phyloP scores from a whole-genome alignment of 1,140 invertebrate genomes.

The Temnothorax longispinosus region DNA sequence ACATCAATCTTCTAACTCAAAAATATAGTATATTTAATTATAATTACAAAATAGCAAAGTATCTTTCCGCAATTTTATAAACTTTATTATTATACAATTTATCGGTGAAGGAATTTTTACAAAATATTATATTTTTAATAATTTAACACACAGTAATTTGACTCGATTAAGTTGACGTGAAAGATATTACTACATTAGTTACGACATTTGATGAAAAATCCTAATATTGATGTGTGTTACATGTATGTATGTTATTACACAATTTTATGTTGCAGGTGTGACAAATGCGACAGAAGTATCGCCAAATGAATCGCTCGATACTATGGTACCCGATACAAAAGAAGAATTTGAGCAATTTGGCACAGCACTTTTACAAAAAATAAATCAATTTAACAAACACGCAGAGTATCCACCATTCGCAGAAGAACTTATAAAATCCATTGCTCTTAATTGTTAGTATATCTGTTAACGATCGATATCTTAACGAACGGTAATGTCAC shows the following conservation, averaged over 20 bases:
- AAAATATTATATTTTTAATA: not conserved
- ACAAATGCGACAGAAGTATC: conserved; percentile 83
- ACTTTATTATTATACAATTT: not conserved
- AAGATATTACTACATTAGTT: not conserved
- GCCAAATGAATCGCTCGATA: conserved; percentile 87
- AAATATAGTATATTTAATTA: not conserved
- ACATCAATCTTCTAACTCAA: not conserved
- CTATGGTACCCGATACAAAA: conserved; percentile 90
- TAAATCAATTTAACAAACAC: conserved; percentile 89
- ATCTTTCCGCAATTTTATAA: conserved; percentile 2
- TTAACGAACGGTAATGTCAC: not conserved
- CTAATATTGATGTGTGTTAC: not conserved
- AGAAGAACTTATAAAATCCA: conserved; percentile 92
- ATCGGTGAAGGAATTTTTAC: conserved; percentile 26
- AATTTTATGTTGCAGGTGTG: conserved; percentile 83
- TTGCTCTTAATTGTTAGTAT: conserved; percentile 92
- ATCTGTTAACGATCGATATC: not conserved
- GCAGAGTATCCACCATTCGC: conserved; percentile 91
- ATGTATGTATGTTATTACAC: not conserved
- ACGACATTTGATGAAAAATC: not conserved
- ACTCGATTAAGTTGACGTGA: not conserved
- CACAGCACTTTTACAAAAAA: conserved; percentile 90
- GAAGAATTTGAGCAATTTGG: conserved; percentile 93
- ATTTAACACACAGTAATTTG: not conserved
- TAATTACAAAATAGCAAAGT: not conserved